Percentiles rank a stretch among this genome's conserved stretches.
These are phyloP conservation scores for Rhipidura dahli DNA, from an alignment of 2,113 vertebrate genomes.

Conservation along the genomic window DNA sequence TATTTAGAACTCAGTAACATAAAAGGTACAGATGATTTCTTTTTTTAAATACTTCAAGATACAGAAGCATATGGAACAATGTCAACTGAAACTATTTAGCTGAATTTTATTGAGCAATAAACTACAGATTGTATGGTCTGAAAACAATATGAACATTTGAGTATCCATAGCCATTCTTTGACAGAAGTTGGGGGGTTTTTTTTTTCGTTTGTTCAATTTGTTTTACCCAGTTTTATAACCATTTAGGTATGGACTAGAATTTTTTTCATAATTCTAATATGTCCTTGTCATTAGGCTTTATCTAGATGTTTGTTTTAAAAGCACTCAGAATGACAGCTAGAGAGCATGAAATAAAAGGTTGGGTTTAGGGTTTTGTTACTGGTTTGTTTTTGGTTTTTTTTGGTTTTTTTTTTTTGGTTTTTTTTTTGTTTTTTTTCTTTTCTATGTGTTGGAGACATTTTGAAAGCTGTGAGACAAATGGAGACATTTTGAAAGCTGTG, in stretches of 20 bases:
- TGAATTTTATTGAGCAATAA: neutral
- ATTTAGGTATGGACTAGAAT: neutral
- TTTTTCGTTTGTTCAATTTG: neutral
- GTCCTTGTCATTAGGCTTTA: neutral
- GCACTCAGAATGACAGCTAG: neutral
- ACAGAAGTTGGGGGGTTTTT: rapidly evolving
- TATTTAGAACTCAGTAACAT: neutral
- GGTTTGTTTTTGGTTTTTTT: rapidly evolving
- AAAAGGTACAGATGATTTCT: neutral
- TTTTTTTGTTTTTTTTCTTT: neutral
- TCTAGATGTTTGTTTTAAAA: neutral
- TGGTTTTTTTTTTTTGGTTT: neutral
- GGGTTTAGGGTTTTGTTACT: neutral
- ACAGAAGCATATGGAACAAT: neutral
- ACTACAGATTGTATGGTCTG: neutral
- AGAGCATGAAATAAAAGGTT: neutral
- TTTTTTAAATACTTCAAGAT: neutral
- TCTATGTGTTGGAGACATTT: neutral
- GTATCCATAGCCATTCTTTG: neutral
- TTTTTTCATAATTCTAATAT: neutral
- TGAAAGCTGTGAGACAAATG: neutral
- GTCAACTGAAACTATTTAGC: neutral
- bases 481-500: neutral
- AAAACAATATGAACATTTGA: neutral
- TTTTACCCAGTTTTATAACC: neutral